Evolutionary conservation across 2,888 invertebrate genomes (phyloP), one percentile per base, ranked within the genome.

Genomic region (Bombylius major): DNA sequence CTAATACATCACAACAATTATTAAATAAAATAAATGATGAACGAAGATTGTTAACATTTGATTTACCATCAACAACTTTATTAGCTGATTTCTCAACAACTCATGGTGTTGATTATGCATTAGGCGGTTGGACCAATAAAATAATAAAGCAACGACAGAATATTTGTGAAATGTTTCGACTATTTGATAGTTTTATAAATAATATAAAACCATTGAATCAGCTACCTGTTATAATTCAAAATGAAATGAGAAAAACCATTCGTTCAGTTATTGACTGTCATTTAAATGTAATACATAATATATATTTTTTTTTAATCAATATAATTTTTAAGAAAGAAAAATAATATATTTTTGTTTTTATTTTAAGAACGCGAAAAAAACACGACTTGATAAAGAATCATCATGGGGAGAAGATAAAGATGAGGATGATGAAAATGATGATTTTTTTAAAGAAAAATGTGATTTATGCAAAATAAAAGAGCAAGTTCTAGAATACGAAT

Each of bases 401-500:
- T 39, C 39, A 23, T 23, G 23, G 23, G 23, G 23, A 23, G 23
- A 23, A 23, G 23, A 23, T 3, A 3, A 23, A 1, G 23, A 23
- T 23, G 23, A 23, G 3, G 23, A 23, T 23, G 23, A 23, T 23
- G 23, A 23, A 23, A 2, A 23, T 23, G 23, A 23, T 23, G 23
- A 23, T 23, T 2, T 23, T 39, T 39, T 39, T 39, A 39, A 39
- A 39, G 11, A 9, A 39, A 39, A 39, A 0, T 80, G 63, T 73
- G 75, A 67, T 52, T 61, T 80, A 5, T 82, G 81, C 61, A 58
- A 63, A 31, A 69, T 76, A 11, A 75, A 78, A 47, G 68, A 69
- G 34, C 53, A 63, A 6, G 63, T 81, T 42, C 74, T 77, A 60
- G 63, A 69, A 9, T 80, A 79, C 56, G 81, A 82, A 64, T 72